Evolutionary conservation across 2,113 vertebrate genomes (phyloP), one percentile per base, ranked within the genome.

Genomic region (Prietella phreatophila): DNA sequence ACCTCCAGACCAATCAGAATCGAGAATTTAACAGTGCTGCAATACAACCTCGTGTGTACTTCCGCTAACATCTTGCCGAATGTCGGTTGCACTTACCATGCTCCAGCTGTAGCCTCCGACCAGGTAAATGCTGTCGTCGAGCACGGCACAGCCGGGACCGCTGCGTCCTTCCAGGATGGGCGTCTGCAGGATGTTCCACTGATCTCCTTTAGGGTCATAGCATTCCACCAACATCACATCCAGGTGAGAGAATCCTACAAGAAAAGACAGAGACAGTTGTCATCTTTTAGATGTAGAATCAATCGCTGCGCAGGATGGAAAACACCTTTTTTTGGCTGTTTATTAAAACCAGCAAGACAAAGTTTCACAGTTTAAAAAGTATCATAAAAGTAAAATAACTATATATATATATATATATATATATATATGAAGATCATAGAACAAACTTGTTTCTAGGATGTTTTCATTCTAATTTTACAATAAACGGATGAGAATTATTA

Each of bases 101-200:
- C 98, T 99, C 98, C 98, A 99, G 94, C 98, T 99, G 93, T 99
- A 99, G 90, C 98, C 98, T 20, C 98, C 98, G 11, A 99, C 96
- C 3, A 99, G 96, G 92, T 97, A 99, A 94, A 99, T 99, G 89
- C 96, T 99, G 92, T 99, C 97, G 0, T 98, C 97, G 36, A 99
- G 94, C 84, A 97, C 97, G 3, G 97, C 96, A 0, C 98, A 99
- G 88, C 98, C 98, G 4, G 98, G 98, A 17, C 98, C 98, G 53
- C 98, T 99, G 90, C 98, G 98, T 6, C 98, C 98, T 91, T 99
- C 98, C 91, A 99, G 92, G 91, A 99, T 99, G 50, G 98, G 98
- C 10, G 97, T 99, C 93, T 99, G 98, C 47, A 99, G 96, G 92
- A 99, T 99, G 91, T 98, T 98, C 98, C 98, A 99, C 92, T 99